These are phyloP conservation scores for Aphelinus atriplicis DNA, from an alignment of 1,140 invertebrate genomes.

Conservation along the genomic window DNA sequence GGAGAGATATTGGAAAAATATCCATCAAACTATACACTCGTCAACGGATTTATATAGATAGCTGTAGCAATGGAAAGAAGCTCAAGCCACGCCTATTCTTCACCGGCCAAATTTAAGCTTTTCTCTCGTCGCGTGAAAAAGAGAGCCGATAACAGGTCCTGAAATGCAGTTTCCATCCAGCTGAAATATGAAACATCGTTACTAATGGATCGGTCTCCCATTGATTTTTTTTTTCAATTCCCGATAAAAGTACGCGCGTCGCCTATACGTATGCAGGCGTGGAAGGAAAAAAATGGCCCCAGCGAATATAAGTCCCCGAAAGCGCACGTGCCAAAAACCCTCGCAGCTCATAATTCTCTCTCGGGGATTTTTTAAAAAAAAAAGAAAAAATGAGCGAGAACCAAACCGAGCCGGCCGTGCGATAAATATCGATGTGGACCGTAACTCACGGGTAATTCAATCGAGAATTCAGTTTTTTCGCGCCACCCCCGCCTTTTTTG, in stretches of 20 bases:
- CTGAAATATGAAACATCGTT: background rate
- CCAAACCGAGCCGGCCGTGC: background rate
- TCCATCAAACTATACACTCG: no score
- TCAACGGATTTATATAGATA: no score
- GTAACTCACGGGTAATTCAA: conserved; percentile 35
- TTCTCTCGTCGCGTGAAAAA: no score
- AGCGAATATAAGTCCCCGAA: conserved; percentile 15
- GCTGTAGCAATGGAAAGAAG: no score
- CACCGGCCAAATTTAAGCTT: no score
- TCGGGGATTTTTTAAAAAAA: background rate
- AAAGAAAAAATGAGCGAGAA: conserved; percentile 14
- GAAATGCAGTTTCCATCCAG: background rate
- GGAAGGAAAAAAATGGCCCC: background rate
- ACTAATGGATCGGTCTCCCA: background rate
- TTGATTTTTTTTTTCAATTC: conserved; percentile 15
- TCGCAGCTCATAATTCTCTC: conserved; percentile 25
- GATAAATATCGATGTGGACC: conserved; percentile 26
- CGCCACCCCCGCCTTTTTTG: background rate
- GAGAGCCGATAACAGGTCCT: no score
- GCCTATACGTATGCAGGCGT: no score
- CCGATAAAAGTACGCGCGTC: conserved; percentile 1
- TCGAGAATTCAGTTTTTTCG: conserved; percentile 13
- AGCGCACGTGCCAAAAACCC: conserved; percentile 31
- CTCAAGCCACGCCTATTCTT: no score
- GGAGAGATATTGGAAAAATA: no score